These are phyloP conservation scores for Sparidentex hasta DNA, from an alignment of 2,797 vertebrate genomes.

Conservation along the genomic window DNA sequence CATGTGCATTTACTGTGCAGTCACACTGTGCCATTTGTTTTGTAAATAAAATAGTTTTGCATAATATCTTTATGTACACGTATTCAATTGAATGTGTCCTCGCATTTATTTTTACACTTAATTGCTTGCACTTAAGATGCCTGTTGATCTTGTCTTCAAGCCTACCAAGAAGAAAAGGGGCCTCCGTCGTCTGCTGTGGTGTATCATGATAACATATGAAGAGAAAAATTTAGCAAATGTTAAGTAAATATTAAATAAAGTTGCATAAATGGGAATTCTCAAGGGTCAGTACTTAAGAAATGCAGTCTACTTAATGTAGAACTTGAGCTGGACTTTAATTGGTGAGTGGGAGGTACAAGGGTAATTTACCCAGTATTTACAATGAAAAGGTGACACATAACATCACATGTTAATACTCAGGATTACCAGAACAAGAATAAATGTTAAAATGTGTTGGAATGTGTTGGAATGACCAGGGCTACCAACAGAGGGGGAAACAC, in stretches of 20 bases:
- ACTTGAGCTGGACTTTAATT: not conserved
- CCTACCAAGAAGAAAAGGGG: not conserved
- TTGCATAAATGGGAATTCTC: not conserved
- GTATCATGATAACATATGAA: too few relatives aligned
- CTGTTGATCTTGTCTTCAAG: not conserved
- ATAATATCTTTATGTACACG: conserved; percentile 82
- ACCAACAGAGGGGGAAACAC: too few relatives aligned
- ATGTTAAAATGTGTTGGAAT: not conserved
- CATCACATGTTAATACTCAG: not conserved
- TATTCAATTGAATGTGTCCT: conserved; percentile 34
- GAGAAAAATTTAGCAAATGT: too few relatives aligned
- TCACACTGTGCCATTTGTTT: conserved; percentile 97
- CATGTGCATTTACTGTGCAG: conserved; percentile 92
- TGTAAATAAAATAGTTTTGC: conserved; percentile 99
- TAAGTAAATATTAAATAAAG: not conserved
- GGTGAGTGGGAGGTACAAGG: not conserved
- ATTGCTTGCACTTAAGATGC: not conserved
- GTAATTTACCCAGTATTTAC: not conserved
- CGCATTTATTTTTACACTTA: conserved; percentile 1
- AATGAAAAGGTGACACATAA: not conserved
- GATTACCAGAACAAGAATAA: not conserved
- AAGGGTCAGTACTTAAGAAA: not conserved
- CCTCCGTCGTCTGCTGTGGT: not conserved
- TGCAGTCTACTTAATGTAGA: too few relatives aligned
- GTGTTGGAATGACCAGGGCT: too few relatives aligned